Conservation (phyloP, 2,113 vertebrate species). For the Tupaia chinensis region DNA sequence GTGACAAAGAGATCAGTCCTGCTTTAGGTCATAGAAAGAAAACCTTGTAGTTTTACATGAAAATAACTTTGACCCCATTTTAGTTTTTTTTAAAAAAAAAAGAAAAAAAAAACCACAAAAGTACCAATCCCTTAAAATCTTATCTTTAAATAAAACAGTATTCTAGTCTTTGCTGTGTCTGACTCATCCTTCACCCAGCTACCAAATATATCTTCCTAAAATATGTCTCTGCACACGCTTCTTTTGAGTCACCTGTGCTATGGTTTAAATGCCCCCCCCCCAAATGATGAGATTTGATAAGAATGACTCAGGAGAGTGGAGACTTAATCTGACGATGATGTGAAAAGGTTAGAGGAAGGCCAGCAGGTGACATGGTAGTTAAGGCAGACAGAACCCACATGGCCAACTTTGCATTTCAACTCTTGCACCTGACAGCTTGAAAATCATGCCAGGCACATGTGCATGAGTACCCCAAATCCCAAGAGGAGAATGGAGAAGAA, state of each 20-base stretch:
- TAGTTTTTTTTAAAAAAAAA: neutral
- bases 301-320: too few relatives aligned
- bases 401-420: too few relatives aligned
- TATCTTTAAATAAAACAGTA: constrained; percentile 76
- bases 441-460: too few relatives aligned
- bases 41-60: constrained; percentile 17
- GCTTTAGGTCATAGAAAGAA: neutral
- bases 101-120: neutral
- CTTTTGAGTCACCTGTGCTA: constrained; percentile 46
- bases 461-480: too few relatives aligned
- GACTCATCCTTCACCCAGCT: constrained; percentile 62
- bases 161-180: constrained; percentile 59
- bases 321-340: too few relatives aligned
- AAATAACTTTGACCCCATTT: constrained; percentile 63
- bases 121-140: constrained; percentile 45
- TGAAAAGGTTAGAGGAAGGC: too few relatives aligned
- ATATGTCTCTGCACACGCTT: constrained; percentile 54
- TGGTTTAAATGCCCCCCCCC: too few relatives aligned
- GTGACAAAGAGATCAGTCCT: neutral
- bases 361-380: too few relatives aligned
- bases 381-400: too few relatives aligned
- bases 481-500: too few relatives aligned
- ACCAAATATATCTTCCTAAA: constrained; percentile 61
- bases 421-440: too few relatives aligned
- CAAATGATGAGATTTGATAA: too few relatives aligned